Base-by-base conservation (phyloP, 2,888 invertebrate species). In the Hermodice carunculata region DNA sequence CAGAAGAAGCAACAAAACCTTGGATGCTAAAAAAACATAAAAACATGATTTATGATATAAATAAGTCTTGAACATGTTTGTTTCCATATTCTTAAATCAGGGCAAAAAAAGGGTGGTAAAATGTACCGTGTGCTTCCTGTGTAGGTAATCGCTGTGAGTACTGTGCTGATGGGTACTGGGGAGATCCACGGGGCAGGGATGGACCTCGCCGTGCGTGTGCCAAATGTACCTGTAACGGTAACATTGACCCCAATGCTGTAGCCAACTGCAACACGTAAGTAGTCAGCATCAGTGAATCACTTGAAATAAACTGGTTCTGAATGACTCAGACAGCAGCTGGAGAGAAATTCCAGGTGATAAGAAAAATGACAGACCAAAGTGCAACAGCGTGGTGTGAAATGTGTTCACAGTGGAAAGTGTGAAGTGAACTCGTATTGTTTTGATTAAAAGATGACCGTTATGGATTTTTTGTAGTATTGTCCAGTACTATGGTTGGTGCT, bases 141-240 rank as follows among this genome's bases (percentile, higher is more conserved):
- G 29, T 71, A 92, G 93, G 95, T 57, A 90, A 91, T 31, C 89
- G 90, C 52, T 99, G 98, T 84, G 97, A 99, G 79, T 90, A 93
- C 22, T 99, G 98, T 81, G 93, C 95, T 2, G 98, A 98, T 84
- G 98, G 98, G 1, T 98, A 92, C 88, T 96, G 90, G 81, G 98
- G 98, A 0, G 95, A 97, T 81, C 94, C 96, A 0, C 91, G 90
- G 6, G 94, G 94, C 0, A 87, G 90, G 61, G 88, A 89, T 71
- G 87, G 86, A 8, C 90, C 90, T 0, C 85, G 88, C 0, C 74
- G 75, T 11, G 71, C 79, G 0, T 89, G 89, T 73, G 72, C 81
- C 67, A 81, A 78, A 32, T 89, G 89, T 77, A 81, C 84, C 56
- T 89, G 89, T 76, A 88, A 86, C 73, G 87, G 85, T 34, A 90